A percentile compares a stretch with the other conserved stretches of the same genome.
These are phyloP conservation scores for Acronicta aceris DNA, from an alignment of 2,888 invertebrate species.

Conservation along the genomic window DNA sequence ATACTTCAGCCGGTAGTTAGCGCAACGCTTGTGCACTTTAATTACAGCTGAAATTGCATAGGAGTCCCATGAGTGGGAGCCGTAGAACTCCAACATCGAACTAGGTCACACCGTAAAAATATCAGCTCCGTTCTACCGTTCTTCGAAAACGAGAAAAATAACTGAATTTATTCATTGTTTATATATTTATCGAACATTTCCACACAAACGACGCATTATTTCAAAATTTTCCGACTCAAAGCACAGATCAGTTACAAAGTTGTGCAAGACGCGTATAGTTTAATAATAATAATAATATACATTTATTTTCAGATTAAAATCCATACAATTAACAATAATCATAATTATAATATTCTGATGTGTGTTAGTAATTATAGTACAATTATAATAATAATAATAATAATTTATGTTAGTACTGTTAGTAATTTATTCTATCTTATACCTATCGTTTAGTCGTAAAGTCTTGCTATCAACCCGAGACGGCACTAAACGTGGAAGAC, in stretches of 20 bases:
- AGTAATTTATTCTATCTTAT: too few species aligned
- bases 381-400: too few species aligned
- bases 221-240: constrained; percentile 19
- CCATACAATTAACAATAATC: too few species aligned
- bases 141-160: constrained; percentile 4
- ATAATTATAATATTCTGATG: too few species aligned
- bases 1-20: constrained; percentile 22
- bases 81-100: constrained; percentile 27
- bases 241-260: constrained; percentile 50
- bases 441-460: constrained; percentile 56
- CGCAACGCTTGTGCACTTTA: constrained; percentile 30
- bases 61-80: constrained; percentile 23
- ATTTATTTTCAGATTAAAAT: too few species aligned
- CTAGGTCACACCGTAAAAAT: constrained; percentile 34
- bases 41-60: constrained; percentile 41
- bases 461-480: constrained; percentile 52
- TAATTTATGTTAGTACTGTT: too few species aligned
- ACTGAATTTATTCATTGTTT: constrained; percentile 22
- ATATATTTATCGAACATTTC: constrained; percentile 17
- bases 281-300: too few species aligned
- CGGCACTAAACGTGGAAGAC: constrained; percentile 49
- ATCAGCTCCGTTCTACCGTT: neutral
- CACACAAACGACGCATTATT: constrained; percentile 25
- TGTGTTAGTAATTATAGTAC: too few species aligned
- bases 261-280: constrained; percentile 45